Evolutionary conservation across 37 sponge, comb jelly and placozoan genomes (phyloP).

Genomic region (Amphimedon queenslandica): DNA sequence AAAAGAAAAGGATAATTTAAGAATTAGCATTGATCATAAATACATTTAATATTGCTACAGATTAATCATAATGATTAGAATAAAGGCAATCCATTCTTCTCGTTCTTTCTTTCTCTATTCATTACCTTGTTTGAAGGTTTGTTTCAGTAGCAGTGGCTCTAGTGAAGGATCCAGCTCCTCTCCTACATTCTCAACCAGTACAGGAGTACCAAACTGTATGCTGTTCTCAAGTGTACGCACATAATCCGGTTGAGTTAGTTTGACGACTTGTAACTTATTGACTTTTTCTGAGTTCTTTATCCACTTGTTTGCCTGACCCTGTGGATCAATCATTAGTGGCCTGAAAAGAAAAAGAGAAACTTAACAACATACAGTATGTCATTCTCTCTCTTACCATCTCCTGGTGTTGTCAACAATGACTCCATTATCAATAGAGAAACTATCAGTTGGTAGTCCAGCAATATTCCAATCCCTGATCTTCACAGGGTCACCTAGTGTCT

Average conservation of each 20-base stretch:
- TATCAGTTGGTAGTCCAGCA: conserved; percentile 93
- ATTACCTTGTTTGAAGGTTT: conserved; percentile 97
- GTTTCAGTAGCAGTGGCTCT: conserved; percentile 96
- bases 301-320: conserved; percentile 99
- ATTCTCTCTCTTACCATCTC: conserved; percentile 69
- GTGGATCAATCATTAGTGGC: conserved; percentile 99
- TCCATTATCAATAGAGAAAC: conserved; percentile 97
- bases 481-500: conserved; percentile 96
- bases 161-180: conserved; percentile 98
- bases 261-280: conserved; percentile 88
- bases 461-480: conserved; percentile 99
- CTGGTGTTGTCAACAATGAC: conserved; percentile 95
- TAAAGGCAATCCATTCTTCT: not conserved
- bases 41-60: not conserved
- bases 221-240: conserved; percentile 98
- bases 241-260: conserved; percentile 93
- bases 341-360: conserved; percentile 8
- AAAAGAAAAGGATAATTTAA: conserved; percentile 5
- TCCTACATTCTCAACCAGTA: conserved; percentile 97
- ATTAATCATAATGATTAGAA: not conserved
- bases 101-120: not conserved
- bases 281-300: conserved; percentile 92
- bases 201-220: conserved; percentile 97
- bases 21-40: not conserved
- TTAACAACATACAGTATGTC: conserved; percentile 1